Percentiles rank a stretch among this genome's conserved stretches.
Evolutionary conservation across 2,797 vertebrate species (phyloP).

Genomic region (Siniperca obscura): DNA sequence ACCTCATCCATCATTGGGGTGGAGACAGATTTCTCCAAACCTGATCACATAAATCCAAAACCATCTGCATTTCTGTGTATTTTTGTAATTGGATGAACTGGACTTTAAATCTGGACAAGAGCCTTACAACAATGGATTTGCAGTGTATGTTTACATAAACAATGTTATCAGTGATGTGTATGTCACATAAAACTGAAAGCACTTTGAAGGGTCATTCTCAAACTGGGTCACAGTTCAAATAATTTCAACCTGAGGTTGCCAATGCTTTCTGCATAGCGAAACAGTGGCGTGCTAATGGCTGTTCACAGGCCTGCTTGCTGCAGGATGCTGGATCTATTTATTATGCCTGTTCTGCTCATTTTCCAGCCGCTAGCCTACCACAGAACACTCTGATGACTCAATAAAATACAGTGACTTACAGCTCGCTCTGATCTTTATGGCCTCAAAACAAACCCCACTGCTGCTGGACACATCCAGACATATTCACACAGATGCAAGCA

Average conservation of each 20-base stretch:
- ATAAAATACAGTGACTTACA: constrained; percentile 40
- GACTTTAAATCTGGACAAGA: background rate
- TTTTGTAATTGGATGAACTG: background rate
- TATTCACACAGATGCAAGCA: constrained; percentile 5
- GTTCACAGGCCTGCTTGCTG: constrained; percentile 4
- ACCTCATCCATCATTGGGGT: too few species aligned
- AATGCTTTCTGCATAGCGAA: background rate
- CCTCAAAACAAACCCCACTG: constrained; percentile 39
- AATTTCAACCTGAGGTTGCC: background rate
- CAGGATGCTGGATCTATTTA: constrained; percentile 28
- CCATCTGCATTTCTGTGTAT: background rate
- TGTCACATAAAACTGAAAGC: constrained; percentile 22
- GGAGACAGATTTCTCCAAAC: background rate
- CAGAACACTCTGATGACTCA: constrained; percentile 18
- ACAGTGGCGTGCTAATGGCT: background rate
- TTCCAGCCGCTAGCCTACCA: constrained; percentile 33
- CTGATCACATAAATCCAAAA: background rate
- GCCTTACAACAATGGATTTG: background rate
- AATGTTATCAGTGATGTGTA: background rate
- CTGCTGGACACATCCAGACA: constrained; percentile 5
- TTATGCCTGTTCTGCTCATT: constrained; percentile 23
- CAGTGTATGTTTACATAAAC: background rate
- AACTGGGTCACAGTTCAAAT: constrained; percentile 15
- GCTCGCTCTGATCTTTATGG: constrained; percentile 53
- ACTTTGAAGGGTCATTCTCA: background rate